Evolutionary conservation across 2,113 vertebrate species (phyloP), one percentile per base, ranked within the genome.

Genomic region (Lonchura striata): DNA sequence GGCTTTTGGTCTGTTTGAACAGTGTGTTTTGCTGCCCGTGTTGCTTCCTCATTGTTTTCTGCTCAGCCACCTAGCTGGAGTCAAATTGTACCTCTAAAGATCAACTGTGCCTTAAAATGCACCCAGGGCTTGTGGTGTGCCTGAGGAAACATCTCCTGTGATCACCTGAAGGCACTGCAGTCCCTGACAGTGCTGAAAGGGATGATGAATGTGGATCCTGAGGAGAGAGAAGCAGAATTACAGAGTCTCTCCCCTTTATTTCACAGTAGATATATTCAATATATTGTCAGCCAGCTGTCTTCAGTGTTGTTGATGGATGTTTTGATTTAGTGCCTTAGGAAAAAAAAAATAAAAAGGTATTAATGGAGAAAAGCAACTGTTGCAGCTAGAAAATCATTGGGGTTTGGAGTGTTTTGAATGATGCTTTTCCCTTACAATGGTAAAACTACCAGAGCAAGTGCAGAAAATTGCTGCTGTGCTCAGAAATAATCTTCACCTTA

Each of bases 221-320:
- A 49, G 75, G 25, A 81, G 68, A 80, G n/a, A 70, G 56, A 63
- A 86, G 25, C 63, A 88, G 37, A 92, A 83, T 83, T 93, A 25
- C 11, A 1, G 42, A 68, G 72, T 64, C 76, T 74, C 71, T 91
- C 66, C 21, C 64, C 59, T 80, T 93, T 14, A 68, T 65, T 86
- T 86, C 72, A 64, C 77, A 20, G 61, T 8, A 49, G 61, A 53
- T 60, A 35, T 7, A 74, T 75, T 91, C 80, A 86, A 50, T 91
- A 37, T 71, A 57, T 86, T 86, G 77, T 89, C 94, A 91, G 76
- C 72, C 72, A 60, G 19, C 80, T 89, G 81, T 79, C 92, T 89
- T 19, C 81, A 30, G 25, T 10, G 57, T 4, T 47, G 18, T 28
- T 82, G 91, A 82, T 8, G 75, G 95, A 71, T 86, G 65, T 72